Conservation (phyloP, 2,797 vertebrate species). For the Valencia hispanica region DNA sequence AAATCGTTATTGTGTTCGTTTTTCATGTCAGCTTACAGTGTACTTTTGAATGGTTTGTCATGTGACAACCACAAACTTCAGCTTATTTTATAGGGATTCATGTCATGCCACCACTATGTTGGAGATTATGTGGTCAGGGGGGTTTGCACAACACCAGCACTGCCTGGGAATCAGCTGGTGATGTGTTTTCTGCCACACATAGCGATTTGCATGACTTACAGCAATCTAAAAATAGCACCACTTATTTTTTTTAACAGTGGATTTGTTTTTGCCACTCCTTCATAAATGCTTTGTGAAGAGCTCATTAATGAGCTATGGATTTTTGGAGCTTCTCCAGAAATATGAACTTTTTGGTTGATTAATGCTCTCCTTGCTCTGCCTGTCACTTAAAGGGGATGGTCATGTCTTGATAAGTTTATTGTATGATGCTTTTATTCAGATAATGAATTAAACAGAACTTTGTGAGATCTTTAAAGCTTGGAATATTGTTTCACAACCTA, state of each 20-base stretch:
- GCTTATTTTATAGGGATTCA: not conserved
- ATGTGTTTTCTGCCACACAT: not conserved
- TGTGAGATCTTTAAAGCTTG: not conserved
- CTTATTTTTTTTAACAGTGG: not conserved
- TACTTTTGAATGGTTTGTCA: not conserved
- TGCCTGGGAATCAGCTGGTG: not conserved
- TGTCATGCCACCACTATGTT: not conserved
- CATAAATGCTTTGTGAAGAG: not conserved
- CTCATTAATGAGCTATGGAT: not conserved
- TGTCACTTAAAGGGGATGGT: not conserved
- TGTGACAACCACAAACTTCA: no score
- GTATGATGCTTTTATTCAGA: not conserved
- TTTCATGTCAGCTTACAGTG: not conserved
- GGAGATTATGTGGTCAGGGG: not conserved
- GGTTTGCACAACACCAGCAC: not conserved
- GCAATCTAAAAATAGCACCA: not conserved
- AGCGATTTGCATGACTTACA: not conserved
- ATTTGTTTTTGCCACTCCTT: not conserved
- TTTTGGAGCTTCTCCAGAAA: not conserved
- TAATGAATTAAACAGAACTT: not conserved
- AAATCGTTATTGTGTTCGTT: not conserved
- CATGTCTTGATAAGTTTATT: not conserved
- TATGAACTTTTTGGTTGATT: no score
- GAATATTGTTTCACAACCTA: not conserved
- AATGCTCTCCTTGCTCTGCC: no score